phyloP scores from a whole-genome alignment of 2,113 vertebrate genomes.

The Rhinogobius similis region DNA sequence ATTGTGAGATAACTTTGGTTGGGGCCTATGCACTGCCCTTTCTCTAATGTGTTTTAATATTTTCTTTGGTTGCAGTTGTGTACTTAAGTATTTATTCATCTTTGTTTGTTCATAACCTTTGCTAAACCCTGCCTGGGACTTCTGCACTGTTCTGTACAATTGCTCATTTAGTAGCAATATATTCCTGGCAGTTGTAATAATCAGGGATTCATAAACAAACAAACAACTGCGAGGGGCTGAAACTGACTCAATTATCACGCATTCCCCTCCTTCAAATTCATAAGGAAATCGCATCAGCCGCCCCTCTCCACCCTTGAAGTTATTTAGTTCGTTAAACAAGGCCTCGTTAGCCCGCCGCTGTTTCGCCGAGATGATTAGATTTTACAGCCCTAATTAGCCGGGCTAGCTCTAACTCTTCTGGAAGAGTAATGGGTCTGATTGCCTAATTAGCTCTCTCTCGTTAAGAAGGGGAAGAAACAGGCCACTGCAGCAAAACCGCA shows the following conservation, averaged over 20 bases:
- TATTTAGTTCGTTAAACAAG: constrained; percentile 99
- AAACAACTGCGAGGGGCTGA: constrained; percentile 69
- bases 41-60: neutral
- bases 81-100: neutral
- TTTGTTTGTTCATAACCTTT: constrained; percentile 1
- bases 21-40: neutral
- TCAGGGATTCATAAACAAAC: constrained; percentile 75
- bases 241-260: constrained; percentile 75
- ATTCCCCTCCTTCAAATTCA: constrained; percentile 73
- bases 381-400: constrained; percentile 99
- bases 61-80: neutral
- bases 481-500: constrained; percentile 77
- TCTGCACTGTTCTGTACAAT: constrained; percentile 7
- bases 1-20: neutral
- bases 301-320: constrained; percentile 89
- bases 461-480: constrained; percentile 86
- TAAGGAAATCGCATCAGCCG: constrained; percentile 75
- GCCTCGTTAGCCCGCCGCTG: constrained; percentile 98
- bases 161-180: constrained; percentile 74
- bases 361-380: constrained; percentile 99
- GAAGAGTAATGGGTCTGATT: constrained; percentile 98
- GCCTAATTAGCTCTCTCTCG: constrained; percentile 97
- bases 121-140: neutral
- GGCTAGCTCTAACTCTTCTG: constrained; percentile 97
- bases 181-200: constrained; percentile 75